Evolutionary conservation across 2,888 invertebrate genomes (phyloP), one percentile per base, ranked within the genome.

Genomic region (Melangyna quadrimaculata): DNA sequence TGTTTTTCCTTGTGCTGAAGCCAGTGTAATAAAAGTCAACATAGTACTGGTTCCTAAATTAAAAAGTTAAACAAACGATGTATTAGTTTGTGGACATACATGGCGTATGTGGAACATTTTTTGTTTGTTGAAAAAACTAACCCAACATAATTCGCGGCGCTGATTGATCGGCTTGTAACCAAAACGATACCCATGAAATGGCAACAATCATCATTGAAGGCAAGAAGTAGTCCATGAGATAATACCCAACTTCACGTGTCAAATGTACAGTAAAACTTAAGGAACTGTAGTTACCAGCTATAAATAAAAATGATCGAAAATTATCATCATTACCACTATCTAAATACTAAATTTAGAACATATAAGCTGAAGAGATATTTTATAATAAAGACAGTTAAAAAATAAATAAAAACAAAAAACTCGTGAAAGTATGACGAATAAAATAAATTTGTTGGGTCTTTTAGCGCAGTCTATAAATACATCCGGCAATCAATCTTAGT

Each of bases 141-240:
- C 96, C 97, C 89, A 97, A 92, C 74, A 96, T 96, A 69, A 96
- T 96, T 89, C 97, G 94, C 12, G 97, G 97, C 1, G 97, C 95
- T 14, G 96, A 94, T 43, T 97, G 96, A 90, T 97, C 97, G 67
- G 97, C 96, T 91, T 97, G 97, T 77, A 97, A 91, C 97, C 97
- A 97, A 90, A 97, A 97, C 0, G 97, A 96, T 12, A 97, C 97
- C 97, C 97, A 97, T 0, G 97, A 97, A 89, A 96, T 96, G 7
- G 95, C 95, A 2, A 97, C 97, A 88, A 97, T 95, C 90, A 97
- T 94, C 93, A 97, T 96, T 8, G 97, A 97, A 3, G 97, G 97
- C 87, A 97, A 94, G 88, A 96, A 97, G 90, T 97, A 97, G 89
- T 97, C 97, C 95, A 97, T 96, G 87, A 97, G 93, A 90, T 97